Conservation (phyloP, 35 echinoderm and acorn worm genomes). For the Apostichopus californicus region DNA sequence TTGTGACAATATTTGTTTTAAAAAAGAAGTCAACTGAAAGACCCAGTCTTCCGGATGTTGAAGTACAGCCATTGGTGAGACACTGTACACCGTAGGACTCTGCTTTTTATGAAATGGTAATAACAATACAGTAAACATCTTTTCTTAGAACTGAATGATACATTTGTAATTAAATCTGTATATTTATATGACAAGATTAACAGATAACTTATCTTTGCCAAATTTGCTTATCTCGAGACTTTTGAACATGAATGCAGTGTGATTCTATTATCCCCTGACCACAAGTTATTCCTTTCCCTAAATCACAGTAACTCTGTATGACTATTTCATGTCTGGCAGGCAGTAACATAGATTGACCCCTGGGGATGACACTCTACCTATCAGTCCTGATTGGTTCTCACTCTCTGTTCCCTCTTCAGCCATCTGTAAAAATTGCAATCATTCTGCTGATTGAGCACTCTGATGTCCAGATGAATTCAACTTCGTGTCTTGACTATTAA, state of each 20-base stretch:
- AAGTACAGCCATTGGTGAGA: too few relatives aligned
- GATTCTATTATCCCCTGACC: not conserved
- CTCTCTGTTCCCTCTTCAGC: not conserved
- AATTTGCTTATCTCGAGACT: not conserved
- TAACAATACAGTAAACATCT: too few relatives aligned
- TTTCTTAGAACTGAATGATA: too few relatives aligned
- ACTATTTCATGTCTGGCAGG: not conserved
- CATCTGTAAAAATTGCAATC: not conserved
- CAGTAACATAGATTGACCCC: not conserved
- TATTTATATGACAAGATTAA: too few relatives aligned
- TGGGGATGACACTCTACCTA: slow-evolving; percentile 1
- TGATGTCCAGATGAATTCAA: not conserved
- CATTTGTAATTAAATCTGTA: too few relatives aligned
- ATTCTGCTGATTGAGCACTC: not conserved
- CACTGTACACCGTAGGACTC: too few relatives aligned
- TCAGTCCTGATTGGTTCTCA: not conserved
- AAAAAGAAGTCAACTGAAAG: too few relatives aligned
- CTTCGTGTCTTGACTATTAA: not conserved
- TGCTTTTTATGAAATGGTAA: too few relatives aligned
- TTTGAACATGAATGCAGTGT: not conserved
- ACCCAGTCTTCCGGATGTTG: too few relatives aligned
- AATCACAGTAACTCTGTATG: slow-evolving; percentile 9
- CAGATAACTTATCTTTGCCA: not conserved
- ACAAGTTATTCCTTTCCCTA: slow-evolving; percentile 2
- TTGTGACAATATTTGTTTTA: too few relatives aligned